phyloP scores from a whole-genome alignment of 2,888 invertebrate genomes.

The Nomada hirtipes region DNA sequence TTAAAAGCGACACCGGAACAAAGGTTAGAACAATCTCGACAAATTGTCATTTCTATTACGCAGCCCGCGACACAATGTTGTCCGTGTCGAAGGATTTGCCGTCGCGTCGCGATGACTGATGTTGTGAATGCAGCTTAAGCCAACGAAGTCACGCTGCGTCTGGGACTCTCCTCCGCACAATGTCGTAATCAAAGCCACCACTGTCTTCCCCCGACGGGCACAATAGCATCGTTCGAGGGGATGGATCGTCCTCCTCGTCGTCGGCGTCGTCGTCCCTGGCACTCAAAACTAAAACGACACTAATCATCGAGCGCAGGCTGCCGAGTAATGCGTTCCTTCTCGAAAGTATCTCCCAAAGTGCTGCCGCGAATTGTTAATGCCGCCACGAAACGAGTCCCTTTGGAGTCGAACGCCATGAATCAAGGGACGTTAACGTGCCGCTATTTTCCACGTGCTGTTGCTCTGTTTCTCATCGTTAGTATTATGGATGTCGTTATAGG shows the following conservation, averaged over 20 bases:
- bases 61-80: conserved; percentile 35
- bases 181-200: conserved; percentile 82
- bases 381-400: conserved; percentile 31
- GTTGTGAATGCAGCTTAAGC: conserved; percentile 73
- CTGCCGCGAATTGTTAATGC: conserved; percentile 57
- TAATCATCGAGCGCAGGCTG: conserved; percentile 62
- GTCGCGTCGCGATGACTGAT: conserved; percentile 9
- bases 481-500: not conserved
- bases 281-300: conserved; percentile 72
- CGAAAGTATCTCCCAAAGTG: conserved; percentile 50
- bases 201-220: conserved; percentile 74
- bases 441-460: not conserved
- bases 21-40: conserved; percentile 47
- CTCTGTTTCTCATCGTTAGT: conserved; percentile 23
- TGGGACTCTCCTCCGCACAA: conserved; percentile 76
- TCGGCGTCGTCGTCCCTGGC: conserved; percentile 53
- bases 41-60: conserved; percentile 53
- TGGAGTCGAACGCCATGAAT: conserved; percentile 38
- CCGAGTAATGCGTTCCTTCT: conserved; percentile 53
- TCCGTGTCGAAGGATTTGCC: conserved; percentile 51
- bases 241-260: conserved; percentile 60
- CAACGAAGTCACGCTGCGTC: conserved; percentile 76
- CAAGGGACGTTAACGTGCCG: conserved; percentile 37
- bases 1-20: conserved; percentile 41
- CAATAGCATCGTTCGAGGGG: conserved; percentile 80